phyloP scores from a whole-genome alignment of 2,888 invertebrate genomes.

The Agonopterix alstromeriana region DNA sequence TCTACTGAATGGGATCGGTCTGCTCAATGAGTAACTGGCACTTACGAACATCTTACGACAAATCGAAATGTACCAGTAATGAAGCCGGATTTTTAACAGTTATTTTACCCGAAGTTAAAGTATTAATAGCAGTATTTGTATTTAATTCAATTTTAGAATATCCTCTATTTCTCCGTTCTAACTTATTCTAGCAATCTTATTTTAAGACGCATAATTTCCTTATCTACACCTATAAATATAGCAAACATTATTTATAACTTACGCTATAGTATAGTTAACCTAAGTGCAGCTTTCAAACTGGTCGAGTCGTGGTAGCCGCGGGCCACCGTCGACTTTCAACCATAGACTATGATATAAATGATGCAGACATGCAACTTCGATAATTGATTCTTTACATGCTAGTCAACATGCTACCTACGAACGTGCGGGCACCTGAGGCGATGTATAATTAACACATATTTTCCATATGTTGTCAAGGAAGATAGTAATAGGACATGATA shows the following conservation, averaged over 20 bases:
- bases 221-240: conserved; percentile 8
- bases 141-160: too few relatives aligned
- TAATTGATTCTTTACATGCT: conserved; percentile 5
- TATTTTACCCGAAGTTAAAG: too few relatives aligned
- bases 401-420: conserved; percentile 5
- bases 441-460: background rate
- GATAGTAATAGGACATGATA: too few relatives aligned
- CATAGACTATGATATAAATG: conserved; percentile 35
- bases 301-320: conserved; percentile 52
- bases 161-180: background rate
- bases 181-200: background rate
- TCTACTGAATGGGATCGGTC: too few relatives aligned
- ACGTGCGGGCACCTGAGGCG: conserved; percentile 4
- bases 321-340: conserved; percentile 45
- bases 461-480: too few relatives aligned
- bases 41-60: too few relatives aligned
- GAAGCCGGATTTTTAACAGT: too few relatives aligned
- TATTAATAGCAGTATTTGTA: too few relatives aligned
- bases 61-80: too few relatives aligned
- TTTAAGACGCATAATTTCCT: conserved; percentile 1
- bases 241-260: conserved; percentile 14
- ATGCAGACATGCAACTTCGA: conserved; percentile 23
- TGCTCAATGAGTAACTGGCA: too few relatives aligned
- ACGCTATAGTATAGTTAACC: conserved; percentile 20
- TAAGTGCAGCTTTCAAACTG: conserved; percentile 37